Base-by-base conservation (phyloP, 2,797 vertebrate genomes). In the Acipenser ruthenus region DNA sequence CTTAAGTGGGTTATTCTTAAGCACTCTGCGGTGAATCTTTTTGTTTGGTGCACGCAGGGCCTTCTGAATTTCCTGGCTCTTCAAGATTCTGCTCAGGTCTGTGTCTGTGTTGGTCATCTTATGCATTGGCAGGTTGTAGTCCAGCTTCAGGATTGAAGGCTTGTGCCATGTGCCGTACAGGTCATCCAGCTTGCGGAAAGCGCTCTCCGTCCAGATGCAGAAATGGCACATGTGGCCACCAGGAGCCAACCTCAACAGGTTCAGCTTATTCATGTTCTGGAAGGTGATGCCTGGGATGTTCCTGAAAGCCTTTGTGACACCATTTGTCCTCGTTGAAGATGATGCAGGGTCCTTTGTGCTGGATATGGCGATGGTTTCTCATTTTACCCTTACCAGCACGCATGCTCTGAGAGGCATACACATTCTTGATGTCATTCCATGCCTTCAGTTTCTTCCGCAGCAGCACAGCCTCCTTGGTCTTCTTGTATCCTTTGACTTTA, bases 61-160 rank as follows among this genome's bases (percentile, higher is more conserved):
- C 71, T 87, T 87, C 76, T 90, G 90, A 71, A 23, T 23, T 23
- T 23, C 23, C 23, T 23, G 23, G 23, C 23, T 23, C 23, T 23
- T 23, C 23, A 23, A 23, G 23, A 23, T 23, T 23, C 23, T 23
- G 23, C 23, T 23, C 3, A 23, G 23, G 23, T 23, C 23, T 0
- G 88, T 90, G 55, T 91, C n/a, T n/a, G n/a, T n/a, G n/a, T n/a
- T 91, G 60, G 88, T 83, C 88, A 91, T 91, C 79, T 91, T 91
- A 69, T 91, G 88, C 87, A 91, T 89, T 0, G 89, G 89, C 68
- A 91, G 77, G 73, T 88, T 91, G 0, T 51, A 67, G 89, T 86
- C 0, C 88, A 64, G 69, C 89, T 91, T 47, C 23, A 23, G 23
- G 23, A 23, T 3, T 23, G 23, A 23, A 23, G 23, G 23, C 23